Evolutionary conservation across 30 jellyfish, hydroid and myxozoan species (phyloP).

Genomic region (Haliclystus octoradiatus): DNA sequence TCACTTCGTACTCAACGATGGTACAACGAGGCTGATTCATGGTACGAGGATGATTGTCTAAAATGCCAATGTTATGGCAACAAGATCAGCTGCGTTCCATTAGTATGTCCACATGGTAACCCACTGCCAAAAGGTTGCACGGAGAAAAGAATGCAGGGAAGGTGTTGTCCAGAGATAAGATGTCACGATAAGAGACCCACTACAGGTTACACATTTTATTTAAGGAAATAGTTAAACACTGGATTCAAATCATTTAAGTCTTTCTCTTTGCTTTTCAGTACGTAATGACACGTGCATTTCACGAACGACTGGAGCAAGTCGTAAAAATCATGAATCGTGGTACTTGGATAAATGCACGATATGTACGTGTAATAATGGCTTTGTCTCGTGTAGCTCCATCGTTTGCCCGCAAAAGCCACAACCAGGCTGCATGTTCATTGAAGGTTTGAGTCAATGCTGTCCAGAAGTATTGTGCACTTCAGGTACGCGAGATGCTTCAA

Average conservation of each 20-base stretch:
- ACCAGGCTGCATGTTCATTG: conserved; percentile 1
- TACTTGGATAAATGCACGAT: conserved; percentile 1
- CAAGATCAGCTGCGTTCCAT: background rate
- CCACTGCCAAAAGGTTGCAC: conserved; percentile 12
- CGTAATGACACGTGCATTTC: background rate
- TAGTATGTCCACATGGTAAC: background rate
- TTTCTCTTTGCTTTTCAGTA: background rate
- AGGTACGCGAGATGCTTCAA: background rate
- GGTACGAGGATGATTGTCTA: conserved; percentile 15
- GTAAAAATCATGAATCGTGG: conserved; percentile 1
- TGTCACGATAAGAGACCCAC: conserved; percentile 3
- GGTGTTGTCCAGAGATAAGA: conserved; percentile 7
- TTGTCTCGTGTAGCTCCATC: background rate
- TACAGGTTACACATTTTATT: background rate
- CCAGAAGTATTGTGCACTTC: conserved; percentile 5
- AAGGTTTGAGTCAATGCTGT: conserved; percentile 4
- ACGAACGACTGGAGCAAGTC: background rate
- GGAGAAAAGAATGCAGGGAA: background rate
- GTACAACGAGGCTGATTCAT: conserved; percentile 2
- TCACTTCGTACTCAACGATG: too few relatives aligned
- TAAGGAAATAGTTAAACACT: too few relatives aligned
- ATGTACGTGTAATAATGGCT: conserved; percentile 7
- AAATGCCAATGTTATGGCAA: background rate
- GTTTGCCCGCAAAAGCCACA: background rate
- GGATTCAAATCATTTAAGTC: background rate